Percentiles rank a stretch among this genome's conserved stretches.
phyloP scores from a whole-genome alignment of 2,888 invertebrate genomes.

The Plemyria rubiginata region DNA sequence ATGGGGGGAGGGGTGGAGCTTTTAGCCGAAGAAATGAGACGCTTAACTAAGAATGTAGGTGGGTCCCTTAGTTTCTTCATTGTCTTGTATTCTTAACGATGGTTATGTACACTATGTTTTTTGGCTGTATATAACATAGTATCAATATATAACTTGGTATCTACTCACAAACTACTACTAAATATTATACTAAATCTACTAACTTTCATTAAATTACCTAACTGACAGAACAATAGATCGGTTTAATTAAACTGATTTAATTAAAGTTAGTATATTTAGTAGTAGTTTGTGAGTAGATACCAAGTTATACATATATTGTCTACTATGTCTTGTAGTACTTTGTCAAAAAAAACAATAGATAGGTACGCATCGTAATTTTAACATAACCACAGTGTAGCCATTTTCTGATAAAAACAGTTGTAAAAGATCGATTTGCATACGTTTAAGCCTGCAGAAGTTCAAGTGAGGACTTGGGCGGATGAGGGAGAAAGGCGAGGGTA shows the following conservation, averaged over 20 bases:
- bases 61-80: neutral
- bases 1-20: slow-evolving; percentile 46
- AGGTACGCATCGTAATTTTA: neutral
- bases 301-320: too few species aligned
- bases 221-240: too few species aligned
- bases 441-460: slow-evolving; percentile 67
- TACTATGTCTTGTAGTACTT: too few species aligned
- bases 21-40: slow-evolving; percentile 39
- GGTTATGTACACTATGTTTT: neutral
- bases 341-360: too few species aligned
- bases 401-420: slow-evolving; percentile 16
- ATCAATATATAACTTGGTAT: too few species aligned
- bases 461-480: slow-evolving; percentile 48
- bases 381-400: neutral
- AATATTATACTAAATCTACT: too few species aligned
- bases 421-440: slow-evolving; percentile 78
- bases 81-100: slow-evolving; percentile 1
- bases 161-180: too few species aligned
- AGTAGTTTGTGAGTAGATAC: too few species aligned
- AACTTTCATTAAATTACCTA: too few species aligned
- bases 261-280: too few species aligned
- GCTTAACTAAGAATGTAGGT: slow-evolving; percentile 33
- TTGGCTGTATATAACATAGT: neutral
- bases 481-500: slow-evolving; percentile 54
- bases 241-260: too few species aligned